phyloP scores from a whole-genome alignment of 1,140 invertebrate genomes.

The Caerostris darwini region DNA sequence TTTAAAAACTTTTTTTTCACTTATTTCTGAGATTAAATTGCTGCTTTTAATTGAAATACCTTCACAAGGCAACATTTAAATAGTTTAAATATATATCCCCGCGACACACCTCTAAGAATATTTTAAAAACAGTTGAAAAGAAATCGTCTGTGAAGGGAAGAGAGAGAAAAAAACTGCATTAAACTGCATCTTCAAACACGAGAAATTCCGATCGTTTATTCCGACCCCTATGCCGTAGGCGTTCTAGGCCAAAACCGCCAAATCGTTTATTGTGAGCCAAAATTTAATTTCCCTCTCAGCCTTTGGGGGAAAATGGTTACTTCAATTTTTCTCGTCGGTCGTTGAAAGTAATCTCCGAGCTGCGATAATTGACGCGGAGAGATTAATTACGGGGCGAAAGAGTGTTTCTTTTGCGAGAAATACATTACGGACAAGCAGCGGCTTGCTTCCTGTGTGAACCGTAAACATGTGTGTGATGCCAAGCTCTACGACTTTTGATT shows the following conservation, averaged over 20 bases:
- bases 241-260: neutral
- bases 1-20: neutral
- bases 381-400: conserved; percentile 25
- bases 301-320: neutral
- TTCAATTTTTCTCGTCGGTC: conserved; percentile 5
- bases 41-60: neutral
- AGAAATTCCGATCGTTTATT: conserved; percentile 52
- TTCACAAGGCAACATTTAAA: conserved; percentile 5
- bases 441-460: neutral
- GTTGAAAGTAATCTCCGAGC: conserved; percentile 51
- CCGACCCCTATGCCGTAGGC: neutral
- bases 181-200: conserved; percentile 29
- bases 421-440: neutral
- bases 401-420: conserved; percentile 15
- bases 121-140: no score
- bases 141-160: neutral
- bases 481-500: neutral
- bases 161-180: neutral
- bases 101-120: neutral
- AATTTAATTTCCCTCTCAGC: conserved; percentile 38
- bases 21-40: conserved; percentile 1
- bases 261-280: conserved; percentile 12
- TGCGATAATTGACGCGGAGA: conserved; percentile 53
- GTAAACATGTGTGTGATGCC: neutral
- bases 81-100: conserved; percentile 9